phyloP scores from a whole-genome alignment of 2,797 vertebrate species.

The Sciaenops ocellatus region DNA sequence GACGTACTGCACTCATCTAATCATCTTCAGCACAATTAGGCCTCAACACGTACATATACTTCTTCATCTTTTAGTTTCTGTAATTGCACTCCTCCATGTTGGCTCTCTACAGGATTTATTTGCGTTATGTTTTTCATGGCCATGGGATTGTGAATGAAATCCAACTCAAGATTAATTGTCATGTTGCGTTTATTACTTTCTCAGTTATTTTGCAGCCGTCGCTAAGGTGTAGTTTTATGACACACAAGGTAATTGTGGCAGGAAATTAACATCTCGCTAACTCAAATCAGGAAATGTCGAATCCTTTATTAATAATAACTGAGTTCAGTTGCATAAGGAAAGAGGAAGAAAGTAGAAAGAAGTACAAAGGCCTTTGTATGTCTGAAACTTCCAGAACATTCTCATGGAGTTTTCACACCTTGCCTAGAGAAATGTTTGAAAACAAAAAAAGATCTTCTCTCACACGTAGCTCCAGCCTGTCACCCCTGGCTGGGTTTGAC shows the following conservation, averaged over 20 bases:
- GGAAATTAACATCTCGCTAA: slow-evolving; percentile 71
- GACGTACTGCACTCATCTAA: slow-evolving; percentile 46
- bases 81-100: slow-evolving; percentile 48
- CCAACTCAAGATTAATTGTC: slow-evolving; percentile 58
- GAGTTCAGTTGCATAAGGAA: not conserved
- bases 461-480: slow-evolving; percentile 13
- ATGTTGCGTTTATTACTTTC: slow-evolving; percentile 63
- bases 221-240: slow-evolving; percentile 41
- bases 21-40: slow-evolving; percentile 50
- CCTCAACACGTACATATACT: slow-evolving; percentile 7
- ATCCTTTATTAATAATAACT: slow-evolving; percentile 9
- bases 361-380: not conserved
- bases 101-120: slow-evolving; percentile 35
- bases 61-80: slow-evolving; percentile 35
- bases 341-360: not conserved
- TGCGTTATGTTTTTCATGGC: slow-evolving; percentile 33
- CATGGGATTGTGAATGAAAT: slow-evolving; percentile 56
- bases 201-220: slow-evolving; percentile 69
- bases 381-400: slow-evolving; percentile 1
- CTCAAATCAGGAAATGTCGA: slow-evolving; percentile 33
- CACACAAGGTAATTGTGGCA: slow-evolving; percentile 56
- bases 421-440: slow-evolving; percentile 26
- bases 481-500: slow-evolving; percentile 35
- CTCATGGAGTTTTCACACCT: slow-evolving; percentile 23
- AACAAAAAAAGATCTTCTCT: slow-evolving; percentile 8